Conservation (phyloP, 2,888 invertebrate genomes). For the Boloria euphrosyne region DNA sequence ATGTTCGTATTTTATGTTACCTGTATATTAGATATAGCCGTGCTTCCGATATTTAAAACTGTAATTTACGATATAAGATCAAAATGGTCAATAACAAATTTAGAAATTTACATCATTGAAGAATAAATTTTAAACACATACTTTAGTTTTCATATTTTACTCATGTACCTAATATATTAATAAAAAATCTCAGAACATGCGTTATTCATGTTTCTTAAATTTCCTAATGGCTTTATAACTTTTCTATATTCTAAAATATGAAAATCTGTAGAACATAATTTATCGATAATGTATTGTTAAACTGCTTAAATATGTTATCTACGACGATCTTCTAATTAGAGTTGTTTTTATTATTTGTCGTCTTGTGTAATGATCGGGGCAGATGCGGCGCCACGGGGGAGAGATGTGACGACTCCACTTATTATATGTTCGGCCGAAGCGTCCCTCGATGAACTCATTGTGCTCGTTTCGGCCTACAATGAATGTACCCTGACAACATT, state of each 20-base stretch:
- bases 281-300: neutral
- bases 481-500: slow-evolving; percentile 35
- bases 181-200: too few species aligned
- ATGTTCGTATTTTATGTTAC: slow-evolving; percentile 18
- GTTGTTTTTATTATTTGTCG: slow-evolving; percentile 55
- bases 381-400: slow-evolving; percentile 61
- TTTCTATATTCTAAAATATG: too few species aligned
- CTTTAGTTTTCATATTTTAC: too few species aligned
- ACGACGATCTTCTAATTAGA: slow-evolving; percentile 46
- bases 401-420: slow-evolving; percentile 61
- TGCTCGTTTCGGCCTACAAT: slow-evolving; percentile 42
- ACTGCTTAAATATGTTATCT: slow-evolving; percentile 19
- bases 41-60: slow-evolving; percentile 11
- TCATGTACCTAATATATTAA: too few species aligned
- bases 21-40: slow-evolving; percentile 14
- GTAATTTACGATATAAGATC: slow-evolving; percentile 5
- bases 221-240: neutral
- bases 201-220: neutral
- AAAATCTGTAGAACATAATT: neutral
- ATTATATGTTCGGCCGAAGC: slow-evolving; percentile 40
- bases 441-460: slow-evolving; percentile 57
- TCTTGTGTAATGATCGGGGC: slow-evolving; percentile 53
- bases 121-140: too few species aligned
- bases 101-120: neutral
- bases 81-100: neutral